These are phyloP conservation scores for Chrysogorgia sp. DNA, from an alignment of 92 coral and sea anemone genomes.

Conservation along the genomic window DNA sequence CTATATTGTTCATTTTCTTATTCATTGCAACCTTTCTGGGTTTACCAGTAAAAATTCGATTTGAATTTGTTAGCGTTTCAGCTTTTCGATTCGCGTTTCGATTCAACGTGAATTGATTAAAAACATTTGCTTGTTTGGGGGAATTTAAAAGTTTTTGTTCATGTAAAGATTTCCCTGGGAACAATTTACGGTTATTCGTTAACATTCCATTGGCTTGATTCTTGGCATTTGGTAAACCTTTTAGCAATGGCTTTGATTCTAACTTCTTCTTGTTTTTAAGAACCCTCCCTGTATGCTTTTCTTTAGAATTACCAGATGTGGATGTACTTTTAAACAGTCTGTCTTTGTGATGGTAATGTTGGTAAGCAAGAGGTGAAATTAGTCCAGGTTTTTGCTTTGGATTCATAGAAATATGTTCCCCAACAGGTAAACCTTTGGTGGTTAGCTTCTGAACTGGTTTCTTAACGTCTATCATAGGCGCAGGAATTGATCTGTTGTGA, in stretches of 20 bases:
- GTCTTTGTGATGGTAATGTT: neutral
- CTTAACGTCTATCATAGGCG: neutral
- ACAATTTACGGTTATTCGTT: neutral
- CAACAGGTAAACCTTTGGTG: neutral
- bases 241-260: neutral
- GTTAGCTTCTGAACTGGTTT: neutral
- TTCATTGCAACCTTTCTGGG: neutral
- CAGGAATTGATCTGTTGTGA: neutral
- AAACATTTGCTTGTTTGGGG: constrained; percentile 11
- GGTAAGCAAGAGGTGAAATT: neutral
- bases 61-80: neutral
- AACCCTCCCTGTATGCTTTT: neutral
- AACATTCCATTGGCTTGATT: neutral
- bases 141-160: neutral
- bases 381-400: neutral
- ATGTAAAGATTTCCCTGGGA: neutral
- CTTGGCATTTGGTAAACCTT: neutral
- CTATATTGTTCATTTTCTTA: neutral
- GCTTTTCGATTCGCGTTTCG: neutral
- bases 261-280: neutral
- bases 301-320: neutral
- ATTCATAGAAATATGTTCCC: neutral
- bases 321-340: neutral
- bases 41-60: neutral
- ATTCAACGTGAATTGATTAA: neutral